phyloP scores from a whole-genome alignment of 2,113 vertebrate genomes.

The Piprites chloris region DNA sequence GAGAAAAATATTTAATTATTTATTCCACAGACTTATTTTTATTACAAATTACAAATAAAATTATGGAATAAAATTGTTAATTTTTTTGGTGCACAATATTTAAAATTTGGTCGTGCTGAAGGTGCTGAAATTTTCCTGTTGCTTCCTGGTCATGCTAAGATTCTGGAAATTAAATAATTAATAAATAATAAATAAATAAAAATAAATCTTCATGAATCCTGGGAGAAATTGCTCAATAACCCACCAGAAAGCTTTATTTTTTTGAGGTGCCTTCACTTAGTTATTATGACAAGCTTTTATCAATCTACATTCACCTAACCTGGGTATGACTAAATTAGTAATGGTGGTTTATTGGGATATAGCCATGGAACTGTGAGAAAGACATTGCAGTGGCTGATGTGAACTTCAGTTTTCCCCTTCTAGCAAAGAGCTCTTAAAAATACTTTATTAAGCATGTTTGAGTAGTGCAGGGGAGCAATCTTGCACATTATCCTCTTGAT shows the following conservation, averaged over 20 bases:
- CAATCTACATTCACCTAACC: not conserved
- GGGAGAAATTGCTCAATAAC: not conserved
- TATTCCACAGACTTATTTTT: not conserved
- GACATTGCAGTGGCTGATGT: not conserved
- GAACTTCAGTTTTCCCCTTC: not conserved
- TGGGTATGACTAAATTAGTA: not conserved
- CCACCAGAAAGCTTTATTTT: not conserved
- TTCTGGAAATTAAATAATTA: not conserved
- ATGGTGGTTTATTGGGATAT: not conserved
- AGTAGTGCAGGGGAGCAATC: not conserved
- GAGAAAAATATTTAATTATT: too few species aligned
- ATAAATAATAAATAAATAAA: not conserved
- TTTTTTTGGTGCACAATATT: not conserved
- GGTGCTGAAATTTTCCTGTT: not conserved
- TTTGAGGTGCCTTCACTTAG: not conserved
- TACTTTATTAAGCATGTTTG: not conserved
- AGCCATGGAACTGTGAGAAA: not conserved
- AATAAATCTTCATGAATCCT: not conserved
- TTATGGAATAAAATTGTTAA: not conserved
- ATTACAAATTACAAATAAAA: not conserved
- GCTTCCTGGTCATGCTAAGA: not conserved
- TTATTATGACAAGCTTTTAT: not conserved
- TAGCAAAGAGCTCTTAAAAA: not conserved
- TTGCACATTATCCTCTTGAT: conserved; percentile 24
- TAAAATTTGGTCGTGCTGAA: not conserved